phyloP scores from a whole-genome alignment of 2,797 vertebrate genomes.

The Crax fasciolata region DNA sequence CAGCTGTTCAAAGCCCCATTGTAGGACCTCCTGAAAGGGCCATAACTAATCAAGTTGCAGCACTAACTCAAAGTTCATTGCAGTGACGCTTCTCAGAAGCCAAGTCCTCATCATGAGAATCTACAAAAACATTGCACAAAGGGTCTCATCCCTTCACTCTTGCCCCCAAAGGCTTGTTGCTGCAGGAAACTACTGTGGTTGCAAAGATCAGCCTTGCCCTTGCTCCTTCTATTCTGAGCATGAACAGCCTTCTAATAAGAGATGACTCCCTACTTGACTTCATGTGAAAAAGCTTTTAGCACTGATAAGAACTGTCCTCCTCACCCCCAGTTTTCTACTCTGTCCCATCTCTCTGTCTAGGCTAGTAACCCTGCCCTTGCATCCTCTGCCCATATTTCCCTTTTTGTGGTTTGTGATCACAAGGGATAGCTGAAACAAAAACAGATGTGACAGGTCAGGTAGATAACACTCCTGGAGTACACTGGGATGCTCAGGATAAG shows the following conservation, averaged over 20 bases:
- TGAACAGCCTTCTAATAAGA: neutral
- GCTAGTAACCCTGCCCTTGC: too few relatives aligned
- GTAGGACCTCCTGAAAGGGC: constrained; percentile 39
- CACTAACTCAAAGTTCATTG: neutral
- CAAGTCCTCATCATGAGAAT: neutral
- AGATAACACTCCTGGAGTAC: neutral
- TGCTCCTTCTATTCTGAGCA: neutral
- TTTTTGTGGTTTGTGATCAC: neutral
- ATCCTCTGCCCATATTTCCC: neutral
- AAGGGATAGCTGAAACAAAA: neutral
- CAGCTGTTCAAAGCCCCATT: constrained; percentile 60
- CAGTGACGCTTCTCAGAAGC: neutral
- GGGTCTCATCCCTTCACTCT: neutral
- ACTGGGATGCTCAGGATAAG: neutral
- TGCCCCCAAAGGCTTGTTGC: neutral
- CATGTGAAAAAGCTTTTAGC: neutral
- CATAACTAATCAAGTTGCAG: constrained; percentile 9
- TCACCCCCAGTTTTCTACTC: neutral
- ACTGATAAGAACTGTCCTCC: neutral
- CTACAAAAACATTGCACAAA: neutral
- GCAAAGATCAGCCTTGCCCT: neutral
- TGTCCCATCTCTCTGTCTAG: neutral
- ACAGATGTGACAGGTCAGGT: neutral
- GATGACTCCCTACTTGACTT: neutral
- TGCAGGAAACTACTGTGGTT: neutral